Conservation (phyloP, 1,140 invertebrate species). For the Tetragonula clypearis region DNA sequence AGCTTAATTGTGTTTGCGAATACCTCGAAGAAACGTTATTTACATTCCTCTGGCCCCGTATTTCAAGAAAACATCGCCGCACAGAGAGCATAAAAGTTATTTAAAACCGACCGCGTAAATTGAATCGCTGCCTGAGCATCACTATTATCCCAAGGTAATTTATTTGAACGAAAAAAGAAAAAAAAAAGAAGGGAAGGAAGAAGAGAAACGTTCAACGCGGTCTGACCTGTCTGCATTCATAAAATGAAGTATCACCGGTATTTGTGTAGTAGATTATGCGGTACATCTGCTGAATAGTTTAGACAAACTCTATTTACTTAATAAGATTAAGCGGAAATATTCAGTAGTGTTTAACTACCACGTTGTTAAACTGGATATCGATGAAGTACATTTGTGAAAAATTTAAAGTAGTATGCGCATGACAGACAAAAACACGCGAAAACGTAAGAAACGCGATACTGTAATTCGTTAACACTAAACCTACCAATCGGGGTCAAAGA, state of each 20-base stretch:
- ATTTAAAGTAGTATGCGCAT: no score
- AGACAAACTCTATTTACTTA: background rate
- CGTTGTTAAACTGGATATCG: background rate
- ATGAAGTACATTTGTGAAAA: background rate
- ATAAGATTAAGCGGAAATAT: background rate
- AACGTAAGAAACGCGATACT: no score
- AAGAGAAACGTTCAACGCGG: background rate
- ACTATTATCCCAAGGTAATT: background rate
- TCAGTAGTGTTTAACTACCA: background rate
- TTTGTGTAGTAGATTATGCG: background rate
- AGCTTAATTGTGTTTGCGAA: slow-evolving; percentile 15
- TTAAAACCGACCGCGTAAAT: background rate
- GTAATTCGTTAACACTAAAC: no score
- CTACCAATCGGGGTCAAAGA: no score
- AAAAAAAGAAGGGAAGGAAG: no score
- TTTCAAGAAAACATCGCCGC: background rate
- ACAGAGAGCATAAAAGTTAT: background rate
- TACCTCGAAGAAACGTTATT: slow-evolving; percentile 3
- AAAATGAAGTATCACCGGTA: background rate
- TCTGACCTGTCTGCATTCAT: background rate
- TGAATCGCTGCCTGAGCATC: background rate
- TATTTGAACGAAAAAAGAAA: background rate
- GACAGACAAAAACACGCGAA: no score
- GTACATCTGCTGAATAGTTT: background rate
- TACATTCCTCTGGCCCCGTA: background rate